Conservation (phyloP, 2,113 vertebrate genomes). For the Lichenostomus cassidix region DNA sequence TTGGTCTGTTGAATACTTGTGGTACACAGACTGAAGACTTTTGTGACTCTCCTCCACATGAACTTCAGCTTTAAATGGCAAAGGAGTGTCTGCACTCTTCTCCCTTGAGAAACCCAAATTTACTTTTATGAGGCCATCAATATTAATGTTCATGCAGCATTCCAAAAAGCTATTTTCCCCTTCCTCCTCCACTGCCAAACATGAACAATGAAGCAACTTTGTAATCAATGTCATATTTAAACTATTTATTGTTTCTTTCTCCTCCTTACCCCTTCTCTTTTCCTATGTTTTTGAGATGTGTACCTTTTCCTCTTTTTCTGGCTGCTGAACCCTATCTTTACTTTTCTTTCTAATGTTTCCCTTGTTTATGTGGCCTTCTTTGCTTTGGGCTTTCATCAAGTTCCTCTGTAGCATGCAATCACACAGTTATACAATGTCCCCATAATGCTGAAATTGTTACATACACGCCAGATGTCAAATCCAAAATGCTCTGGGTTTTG, state of each 20-base stretch:
- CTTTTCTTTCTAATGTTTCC: neutral
- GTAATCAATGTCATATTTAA: conserved; percentile 13
- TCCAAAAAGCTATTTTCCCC: neutral
- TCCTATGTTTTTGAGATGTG: neutral
- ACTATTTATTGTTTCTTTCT: neutral
- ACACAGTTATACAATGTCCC: neutral
- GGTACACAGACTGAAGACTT: neutral
- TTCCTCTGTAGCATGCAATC: neutral
- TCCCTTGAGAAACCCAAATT: neutral
- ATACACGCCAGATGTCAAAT: neutral
- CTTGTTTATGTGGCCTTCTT: neutral
- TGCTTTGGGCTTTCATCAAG: neutral
- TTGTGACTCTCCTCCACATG: neutral
- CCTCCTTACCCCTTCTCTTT: neutral
- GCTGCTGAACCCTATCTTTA: neutral
- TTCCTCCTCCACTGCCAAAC: neutral
- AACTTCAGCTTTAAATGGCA: neutral
- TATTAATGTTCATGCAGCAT: neutral
- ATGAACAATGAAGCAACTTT: neutral
- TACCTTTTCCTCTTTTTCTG: neutral
- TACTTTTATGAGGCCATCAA: neutral
- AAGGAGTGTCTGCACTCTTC: conserved; percentile 1
- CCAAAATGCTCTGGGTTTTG: neutral
- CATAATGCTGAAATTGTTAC: neutral
- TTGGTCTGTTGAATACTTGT: neutral